Evolutionary conservation across 2,797 vertebrate species (phyloP), one percentile per base, ranked within the genome.

Genomic region (Gallinago solitaria): DNA sequence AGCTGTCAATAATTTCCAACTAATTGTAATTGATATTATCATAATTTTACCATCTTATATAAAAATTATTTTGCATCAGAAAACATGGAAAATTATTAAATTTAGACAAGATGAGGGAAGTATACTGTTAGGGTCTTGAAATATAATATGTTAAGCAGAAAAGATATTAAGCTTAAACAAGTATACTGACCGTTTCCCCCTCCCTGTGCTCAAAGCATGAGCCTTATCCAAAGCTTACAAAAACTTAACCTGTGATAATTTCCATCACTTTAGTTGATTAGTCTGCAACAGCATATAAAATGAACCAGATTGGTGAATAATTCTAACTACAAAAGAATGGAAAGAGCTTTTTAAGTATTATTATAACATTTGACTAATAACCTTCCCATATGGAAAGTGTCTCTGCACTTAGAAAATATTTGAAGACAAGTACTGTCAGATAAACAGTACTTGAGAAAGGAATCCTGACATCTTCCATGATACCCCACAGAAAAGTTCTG

Each of bases 381-480:
- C 35, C 8, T 92, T 96, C 88, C 80, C 69, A 51, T 76, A 74
- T 82, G 83, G 60, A 93, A 91, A 90, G 11, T 30, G 33, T 68
- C 48, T 89, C 67, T 10, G 4, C 19, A 32, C 54, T 79, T 83
- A 50, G 47, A 93, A 94, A 87, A 92, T 68, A 74, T 48, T 56
- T 94, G 68, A 97, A 94, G 71, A 93, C 63, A 95, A 96, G 93
- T 28, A 47, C 32, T 51, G 39, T 76, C 78, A 93, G 68, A 89
- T 65, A 90, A 96, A 96, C 43, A 93, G 76, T 15, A 78, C 73
- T 93, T 74, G 41, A 95, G 63, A 65, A 82, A 57, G 41, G 50
- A 94, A 91, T 54, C 48, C 21, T 96, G 86, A 85, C 64, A 54
- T 89, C 7, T 35, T 93, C 69, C 41, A 47, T 12, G 33, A 37